Base-by-base conservation (phyloP, 1,140 invertebrate genomes). In the Calycopis cecrops region DNA sequence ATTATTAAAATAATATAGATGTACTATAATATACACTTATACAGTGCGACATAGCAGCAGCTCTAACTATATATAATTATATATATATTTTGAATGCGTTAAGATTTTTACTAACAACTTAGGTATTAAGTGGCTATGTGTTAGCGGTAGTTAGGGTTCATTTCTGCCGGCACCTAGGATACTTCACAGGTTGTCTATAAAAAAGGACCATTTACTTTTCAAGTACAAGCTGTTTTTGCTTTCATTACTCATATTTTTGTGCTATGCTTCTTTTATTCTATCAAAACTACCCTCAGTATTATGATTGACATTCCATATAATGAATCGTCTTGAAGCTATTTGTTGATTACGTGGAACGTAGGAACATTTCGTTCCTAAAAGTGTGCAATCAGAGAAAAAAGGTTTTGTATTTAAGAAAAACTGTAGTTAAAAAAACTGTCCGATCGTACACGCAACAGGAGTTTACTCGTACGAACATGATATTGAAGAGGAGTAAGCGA, bases 51-150 rank as follows among this genome's bases (percentile, higher is more conserved):
- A 69, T 81, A 81, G 76, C 60, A 72, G 69, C 76, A 76, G 75
- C 78, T 76, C 68, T 76, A 71, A 68, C 65, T 77, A 73, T 71
- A 75, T 82, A 81, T 76, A 68, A 67, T 67, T 69, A 77, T 83
- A 80, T 82, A 81, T 82, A 85, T 85, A 83, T 85, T 79, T 85
- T 80, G 79, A 85, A 85, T 82, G 79, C 70, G 79, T 84, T 82
- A 84, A 85, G 76, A 82, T 86, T 86, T 86, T 86, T 86, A 86
- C 83, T 86, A 86, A 84, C 76, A 76, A 74, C 17, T 77, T 81
- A 81, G 81, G 63, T 81, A 74, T 59, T 81, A 85, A 82, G 74
- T 73, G 71, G 76, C 75, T 78, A 76, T 67, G 64, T 78, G 74
- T 74, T 78, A 75, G 73, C 60, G 47, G 61, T 71, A 63, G 61